phyloP scores from a whole-genome alignment of 2,888 invertebrate species.

The Lasioglossum morio region DNA sequence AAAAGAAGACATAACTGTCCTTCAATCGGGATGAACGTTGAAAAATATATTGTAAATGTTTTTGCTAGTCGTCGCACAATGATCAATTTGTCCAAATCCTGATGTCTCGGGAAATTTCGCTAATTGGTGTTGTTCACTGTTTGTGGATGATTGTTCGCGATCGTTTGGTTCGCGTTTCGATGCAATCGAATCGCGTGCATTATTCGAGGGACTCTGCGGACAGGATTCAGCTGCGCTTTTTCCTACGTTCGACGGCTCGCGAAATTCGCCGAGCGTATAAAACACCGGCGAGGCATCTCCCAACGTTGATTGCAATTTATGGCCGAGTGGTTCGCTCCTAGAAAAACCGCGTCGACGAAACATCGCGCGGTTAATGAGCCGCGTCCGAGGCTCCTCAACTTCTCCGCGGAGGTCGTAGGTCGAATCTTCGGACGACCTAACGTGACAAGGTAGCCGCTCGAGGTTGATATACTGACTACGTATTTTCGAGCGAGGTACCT shows the following conservation, averaged over 20 bases:
- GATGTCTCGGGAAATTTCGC: not conserved
- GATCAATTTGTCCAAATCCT: no score
- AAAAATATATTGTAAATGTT: no score
- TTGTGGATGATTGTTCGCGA: not conserved
- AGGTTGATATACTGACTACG: not conserved
- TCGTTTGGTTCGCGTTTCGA: not conserved
- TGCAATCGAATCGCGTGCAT: not conserved
- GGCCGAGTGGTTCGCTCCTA: conserved; percentile 54
- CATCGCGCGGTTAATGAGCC: conserved; percentile 68
- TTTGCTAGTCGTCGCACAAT: no score
- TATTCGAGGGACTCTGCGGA: not conserved
- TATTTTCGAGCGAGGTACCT: not conserved
- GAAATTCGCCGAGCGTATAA: conserved; percentile 47
- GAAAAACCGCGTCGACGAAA: conserved; percentile 60
- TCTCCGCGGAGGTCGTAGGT: conserved; percentile 62
- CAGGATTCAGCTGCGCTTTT: conserved; percentile 36
- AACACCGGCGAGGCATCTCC: conserved; percentile 35
- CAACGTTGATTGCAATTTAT: conserved; percentile 68
- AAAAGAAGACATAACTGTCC: no score
- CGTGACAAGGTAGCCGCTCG: conserved; percentile 35
- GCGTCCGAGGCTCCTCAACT: conserved; percentile 63
- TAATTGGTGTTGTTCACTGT: not conserved
- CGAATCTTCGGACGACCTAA: conserved; percentile 56
- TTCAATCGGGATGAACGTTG: no score
- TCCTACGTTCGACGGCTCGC: conserved; percentile 9